Base-by-base conservation (phyloP, 2,113 vertebrate species). In the Cinclus cinclus region DNA sequence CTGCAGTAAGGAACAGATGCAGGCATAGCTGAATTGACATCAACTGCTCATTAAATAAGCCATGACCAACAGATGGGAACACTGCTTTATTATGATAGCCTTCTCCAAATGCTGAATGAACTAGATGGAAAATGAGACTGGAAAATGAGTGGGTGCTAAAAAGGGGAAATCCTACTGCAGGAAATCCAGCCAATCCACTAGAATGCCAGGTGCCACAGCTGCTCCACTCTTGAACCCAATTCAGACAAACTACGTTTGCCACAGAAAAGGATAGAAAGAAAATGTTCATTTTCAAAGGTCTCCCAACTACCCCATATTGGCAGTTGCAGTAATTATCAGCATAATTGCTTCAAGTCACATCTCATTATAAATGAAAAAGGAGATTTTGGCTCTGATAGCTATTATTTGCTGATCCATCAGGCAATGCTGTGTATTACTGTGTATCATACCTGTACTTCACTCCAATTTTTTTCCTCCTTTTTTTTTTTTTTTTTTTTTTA, bases 21-120 rank as follows among this genome's bases (percentile, higher is more conserved):
- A 81, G 63, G 77, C 41, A 23, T 14, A 37, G 83, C 46, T 92
- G 76, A 90, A 93, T 31, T 64, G 77, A 41, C 83, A 95, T 53
- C 79, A 78, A 89, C 76, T 60, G 74, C 91, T 90, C 75, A 56
- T 87, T 81, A 88, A 92, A 88, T n/a, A 85, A 95, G 56, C 52
- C 55, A 37, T 80, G 85, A 73, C 82, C 87, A 97, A 64, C 95
- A 96, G 90, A 95, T 89, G 82, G 95, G 79, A 94, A 65, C 63
- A 65, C n/a, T 83, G 70, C 62, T 95, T 90, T 74, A 69, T 86
- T 86, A n/a, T 62, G 47, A 78, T 7, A 62, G 87, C 84, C 74
- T 91, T 55, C 82, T 92, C 74, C 87, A 95, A 93, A 78, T 9
- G 33, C 46, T 92, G 89, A 93, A 92, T 39, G 74, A 71, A 75